A percentile compares a stretch with the other conserved stretches of the same genome.
These are phyloP conservation scores for Labia minor DNA, from an alignment of 2,888 invertebrate genomes.

Conservation along the genomic window DNA sequence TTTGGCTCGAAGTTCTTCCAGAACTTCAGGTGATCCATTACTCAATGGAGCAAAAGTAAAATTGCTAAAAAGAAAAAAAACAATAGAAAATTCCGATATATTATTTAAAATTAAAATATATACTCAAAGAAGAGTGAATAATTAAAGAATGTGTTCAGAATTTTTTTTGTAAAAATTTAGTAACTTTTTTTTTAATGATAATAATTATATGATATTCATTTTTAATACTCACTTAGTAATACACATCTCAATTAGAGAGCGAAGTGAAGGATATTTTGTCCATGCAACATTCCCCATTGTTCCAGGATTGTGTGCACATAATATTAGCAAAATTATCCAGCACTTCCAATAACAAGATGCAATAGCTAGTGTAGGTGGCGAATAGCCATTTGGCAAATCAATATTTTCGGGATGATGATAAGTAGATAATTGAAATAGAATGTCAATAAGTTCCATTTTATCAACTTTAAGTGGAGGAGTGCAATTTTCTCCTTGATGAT, in stretches of 20 bases:
- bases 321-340: conserved; percentile 75
- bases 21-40: conserved; percentile 45
- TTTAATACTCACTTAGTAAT: conserved; percentile 74
- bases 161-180: too few species aligned
- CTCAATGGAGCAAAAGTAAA: conserved; percentile 62
- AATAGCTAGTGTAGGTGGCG: conserved; percentile 81
- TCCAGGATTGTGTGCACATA: conserved; percentile 85
- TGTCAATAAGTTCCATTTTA: conserved; percentile 75
- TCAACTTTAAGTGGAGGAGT: conserved; percentile 58
- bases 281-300: conserved; percentile 79
- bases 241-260: conserved; percentile 89
- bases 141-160: too few species aligned
- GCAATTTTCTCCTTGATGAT: background rate
- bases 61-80: conserved; percentile 40
- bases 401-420: conserved; percentile 92
- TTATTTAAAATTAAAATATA: too few species aligned
- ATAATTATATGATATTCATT: too few species aligned
- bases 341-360: conserved; percentile 91
- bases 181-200: too few species aligned
- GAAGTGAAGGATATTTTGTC: conserved; percentile 80
- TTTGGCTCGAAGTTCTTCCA: conserved; percentile 49
- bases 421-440: conserved; percentile 78
- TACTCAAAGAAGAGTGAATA: too few species aligned
- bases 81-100: too few species aligned
- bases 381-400: conserved; percentile 67